phyloP scores from a whole-genome alignment of 1,140 invertebrate species.

The Papilio glaucus region DNA sequence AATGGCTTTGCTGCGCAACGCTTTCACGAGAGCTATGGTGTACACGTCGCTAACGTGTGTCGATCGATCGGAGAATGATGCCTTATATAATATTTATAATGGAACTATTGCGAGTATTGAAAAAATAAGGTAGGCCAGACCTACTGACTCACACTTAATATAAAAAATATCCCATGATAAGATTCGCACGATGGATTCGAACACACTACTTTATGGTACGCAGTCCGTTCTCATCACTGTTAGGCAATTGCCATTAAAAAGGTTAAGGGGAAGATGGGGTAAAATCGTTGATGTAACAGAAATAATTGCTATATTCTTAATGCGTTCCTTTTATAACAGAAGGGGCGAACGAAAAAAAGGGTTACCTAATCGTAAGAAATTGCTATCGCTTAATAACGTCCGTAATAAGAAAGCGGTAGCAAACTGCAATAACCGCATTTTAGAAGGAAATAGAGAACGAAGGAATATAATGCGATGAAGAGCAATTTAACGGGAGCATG shows the following conservation, averaged over 20 bases:
- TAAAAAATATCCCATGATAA: background rate
- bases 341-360: background rate
- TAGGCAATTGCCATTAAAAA: too few species aligned
- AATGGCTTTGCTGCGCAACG: background rate
- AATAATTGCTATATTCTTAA: background rate
- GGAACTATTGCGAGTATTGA: background rate
- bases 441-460: background rate
- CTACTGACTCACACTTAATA: background rate
- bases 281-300: too few species aligned
- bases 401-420: background rate
- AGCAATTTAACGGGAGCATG: background rate
- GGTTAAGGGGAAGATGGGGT: too few species aligned
- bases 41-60: background rate
- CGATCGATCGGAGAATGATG: background rate
- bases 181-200: too few species aligned
- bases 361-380: background rate
- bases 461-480: background rate
- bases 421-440: background rate
- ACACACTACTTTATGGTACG: too few species aligned
- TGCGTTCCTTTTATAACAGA: background rate
- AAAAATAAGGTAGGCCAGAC: background rate
- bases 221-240: too few species aligned
- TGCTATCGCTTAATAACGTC: constrained; percentile 9
- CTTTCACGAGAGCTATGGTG: background rate
- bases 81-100: background rate